A percentile compares a stretch with the other conserved stretches of the same genome.
These are phyloP conservation scores for Fregetta grallaria DNA, from an alignment of 2,113 vertebrate species.

Conservation along the genomic window DNA sequence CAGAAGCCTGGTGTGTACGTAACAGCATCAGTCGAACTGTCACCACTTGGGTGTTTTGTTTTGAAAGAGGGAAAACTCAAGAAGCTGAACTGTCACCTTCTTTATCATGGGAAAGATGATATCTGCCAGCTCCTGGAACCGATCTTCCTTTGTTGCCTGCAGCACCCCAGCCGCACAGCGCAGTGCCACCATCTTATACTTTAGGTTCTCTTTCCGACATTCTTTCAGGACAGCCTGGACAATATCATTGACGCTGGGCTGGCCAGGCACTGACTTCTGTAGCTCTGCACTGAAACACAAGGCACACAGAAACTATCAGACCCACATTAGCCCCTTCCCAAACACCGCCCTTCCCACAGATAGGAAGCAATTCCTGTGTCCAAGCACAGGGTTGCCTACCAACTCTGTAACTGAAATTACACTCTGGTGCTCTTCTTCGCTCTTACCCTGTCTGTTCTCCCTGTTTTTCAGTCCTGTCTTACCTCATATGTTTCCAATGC, in stretches of 20 bases:
- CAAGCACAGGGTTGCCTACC: not conserved
- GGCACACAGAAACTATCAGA: not conserved
- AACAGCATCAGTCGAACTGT: not conserved
- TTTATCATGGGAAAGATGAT: conserved; percentile 91
- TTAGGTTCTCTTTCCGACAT: conserved; percentile 88
- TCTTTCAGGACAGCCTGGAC: conserved; percentile 89
- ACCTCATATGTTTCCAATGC: not conserved
- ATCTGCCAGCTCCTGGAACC: conserved; percentile 85
- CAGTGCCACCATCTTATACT: conserved; percentile 90
- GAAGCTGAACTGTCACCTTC: conserved; percentile 79
- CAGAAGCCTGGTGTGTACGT: not conserved
- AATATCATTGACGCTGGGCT: conserved; percentile 82
- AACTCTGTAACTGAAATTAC: not conserved
- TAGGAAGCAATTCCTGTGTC: not conserved
- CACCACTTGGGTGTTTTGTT: not conserved
- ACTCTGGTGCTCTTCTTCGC: not conserved
- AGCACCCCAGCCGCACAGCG: conserved; percentile 84
- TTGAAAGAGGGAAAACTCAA: not conserved
- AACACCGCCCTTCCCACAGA: fast-evolving
- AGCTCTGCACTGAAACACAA: conserved; percentile 75
- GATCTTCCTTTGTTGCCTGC: conserved; percentile 86
- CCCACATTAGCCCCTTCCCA: not conserved
- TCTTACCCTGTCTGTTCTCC: not conserved
- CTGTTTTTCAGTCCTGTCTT: not conserved
- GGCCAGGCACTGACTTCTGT: conserved; percentile 79